These are phyloP conservation scores for Anodontia alba DNA, from an alignment of 2,888 invertebrate genomes.

Conservation along the genomic window DNA sequence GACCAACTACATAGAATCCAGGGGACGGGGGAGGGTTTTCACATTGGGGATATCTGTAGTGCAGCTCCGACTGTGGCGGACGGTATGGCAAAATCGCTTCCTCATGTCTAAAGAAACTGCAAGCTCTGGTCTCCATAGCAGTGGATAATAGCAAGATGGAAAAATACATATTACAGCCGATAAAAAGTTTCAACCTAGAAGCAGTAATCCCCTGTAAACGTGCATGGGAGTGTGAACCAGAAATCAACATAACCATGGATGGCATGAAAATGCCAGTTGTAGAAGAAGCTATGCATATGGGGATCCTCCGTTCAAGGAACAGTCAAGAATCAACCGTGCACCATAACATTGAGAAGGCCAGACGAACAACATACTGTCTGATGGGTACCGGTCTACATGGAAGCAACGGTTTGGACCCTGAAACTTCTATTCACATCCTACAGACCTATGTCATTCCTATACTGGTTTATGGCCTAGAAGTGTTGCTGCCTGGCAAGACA, in stretches of 20 bases:
- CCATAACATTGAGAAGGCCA: neutral
- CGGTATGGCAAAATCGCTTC: neutral
- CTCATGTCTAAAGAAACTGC: neutral
- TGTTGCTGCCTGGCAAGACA: constrained; percentile 2
- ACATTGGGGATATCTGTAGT: constrained; percentile 3
- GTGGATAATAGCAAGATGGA: constrained; percentile 2
- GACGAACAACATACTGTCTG: neutral
- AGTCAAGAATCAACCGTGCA: neutral
- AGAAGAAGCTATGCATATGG: neutral
- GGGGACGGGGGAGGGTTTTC: neutral
- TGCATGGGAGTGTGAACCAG: neutral
- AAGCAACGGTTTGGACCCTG: constrained; percentile 7
- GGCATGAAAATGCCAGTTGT: neutral
- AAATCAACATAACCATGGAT: constrained; percentile 8
- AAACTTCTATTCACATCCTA: constrained; percentile 23
- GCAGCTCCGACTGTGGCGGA: neutral
- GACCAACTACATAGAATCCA: constrained; percentile 10
- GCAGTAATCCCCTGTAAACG: neutral
- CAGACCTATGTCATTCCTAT: constrained; percentile 21
- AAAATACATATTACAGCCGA: neutral
- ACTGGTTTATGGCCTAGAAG: constrained; percentile 23
- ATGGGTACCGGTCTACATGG: no score
- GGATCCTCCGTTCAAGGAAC: no score
- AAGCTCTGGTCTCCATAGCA: neutral
- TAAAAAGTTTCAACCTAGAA: neutral